These are phyloP conservation scores for Nyleta sp. DNA, from an alignment of 2,888 invertebrate genomes.

Conservation along the genomic window DNA sequence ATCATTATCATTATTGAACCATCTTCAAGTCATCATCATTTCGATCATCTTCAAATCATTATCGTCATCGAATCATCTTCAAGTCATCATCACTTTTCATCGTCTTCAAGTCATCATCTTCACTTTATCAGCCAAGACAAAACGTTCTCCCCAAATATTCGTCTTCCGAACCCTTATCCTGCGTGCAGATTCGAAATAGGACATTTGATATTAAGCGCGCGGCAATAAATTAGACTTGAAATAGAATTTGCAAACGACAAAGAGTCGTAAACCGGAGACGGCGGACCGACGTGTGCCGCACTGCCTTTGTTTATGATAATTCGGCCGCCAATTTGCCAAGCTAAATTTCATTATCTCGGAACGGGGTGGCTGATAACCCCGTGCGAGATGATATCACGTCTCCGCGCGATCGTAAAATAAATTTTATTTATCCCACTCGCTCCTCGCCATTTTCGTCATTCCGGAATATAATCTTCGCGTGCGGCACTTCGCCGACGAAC, in stretches of 20 bases:
- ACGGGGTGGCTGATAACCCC: slow-evolving; percentile 19
- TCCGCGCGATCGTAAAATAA: slow-evolving; percentile 39
- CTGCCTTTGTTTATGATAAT: slow-evolving; percentile 47
- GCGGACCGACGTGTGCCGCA: slow-evolving; percentile 11
- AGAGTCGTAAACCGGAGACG: slow-evolving; percentile 25
- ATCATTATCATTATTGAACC: too few relatives aligned
- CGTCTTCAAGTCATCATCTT: too few relatives aligned
- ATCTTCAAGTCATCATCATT: too few relatives aligned
- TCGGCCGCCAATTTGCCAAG: slow-evolving; percentile 34
- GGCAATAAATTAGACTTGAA: slow-evolving; percentile 5
- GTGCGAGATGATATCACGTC: slow-evolving; percentile 39
- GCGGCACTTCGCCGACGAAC: neutral
- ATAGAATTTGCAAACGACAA: slow-evolving; percentile 29
- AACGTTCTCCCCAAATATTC: too few relatives aligned
- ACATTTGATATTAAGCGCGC: slow-evolving; percentile 8
- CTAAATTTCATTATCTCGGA: slow-evolving; percentile 44
- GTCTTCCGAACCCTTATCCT: too few relatives aligned
- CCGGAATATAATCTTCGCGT: slow-evolving; percentile 15
- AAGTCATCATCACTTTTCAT: too few relatives aligned
- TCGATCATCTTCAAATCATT: too few relatives aligned
- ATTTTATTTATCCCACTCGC: slow-evolving; percentile 36
- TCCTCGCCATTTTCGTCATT: slow-evolving; percentile 19
- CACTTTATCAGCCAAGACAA: too few relatives aligned
- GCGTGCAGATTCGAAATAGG: too few relatives aligned
- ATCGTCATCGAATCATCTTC: too few relatives aligned